phyloP scores from a whole-genome alignment of 2,888 invertebrate species.

The Xestobium rufovillosum region DNA sequence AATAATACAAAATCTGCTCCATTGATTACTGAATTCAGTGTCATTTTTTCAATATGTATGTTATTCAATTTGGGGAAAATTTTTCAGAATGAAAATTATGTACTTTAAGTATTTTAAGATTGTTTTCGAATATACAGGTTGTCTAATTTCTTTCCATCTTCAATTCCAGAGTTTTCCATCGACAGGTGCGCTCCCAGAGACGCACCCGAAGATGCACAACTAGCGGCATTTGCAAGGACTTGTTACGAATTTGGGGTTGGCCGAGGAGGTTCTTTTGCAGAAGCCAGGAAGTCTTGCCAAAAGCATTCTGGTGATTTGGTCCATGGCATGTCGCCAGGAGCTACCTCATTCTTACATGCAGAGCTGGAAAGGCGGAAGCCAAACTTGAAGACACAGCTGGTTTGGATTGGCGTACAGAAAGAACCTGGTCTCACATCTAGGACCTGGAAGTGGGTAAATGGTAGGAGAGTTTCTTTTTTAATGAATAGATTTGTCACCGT shows the following conservation, averaged over 20 bases:
- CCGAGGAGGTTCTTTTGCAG: slow-evolving; percentile 74
- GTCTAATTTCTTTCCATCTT: too few relatives aligned
- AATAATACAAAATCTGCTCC: too few relatives aligned
- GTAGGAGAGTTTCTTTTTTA: slow-evolving; percentile 48
- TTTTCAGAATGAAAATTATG: too few relatives aligned
- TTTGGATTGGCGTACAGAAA: slow-evolving; percentile 88
- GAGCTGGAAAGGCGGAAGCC: slow-evolving; percentile 75
- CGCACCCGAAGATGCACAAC: slow-evolving; percentile 68
- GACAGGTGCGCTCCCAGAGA: slow-evolving; percentile 72
- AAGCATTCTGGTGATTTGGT: slow-evolving; percentile 60
- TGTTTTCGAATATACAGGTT: too few relatives aligned
- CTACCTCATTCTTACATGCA: slow-evolving; percentile 62
- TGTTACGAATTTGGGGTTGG: slow-evolving; percentile 85
- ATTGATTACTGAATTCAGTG: too few relatives aligned
- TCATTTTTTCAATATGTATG: too few relatives aligned
- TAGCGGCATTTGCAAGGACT: slow-evolving; percentile 75
- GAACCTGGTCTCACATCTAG: slow-evolving; percentile 75
- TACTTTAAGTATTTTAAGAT: too few relatives aligned
- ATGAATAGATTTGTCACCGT: slow-evolving; percentile 8
- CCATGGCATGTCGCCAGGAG: slow-evolving; percentile 51
- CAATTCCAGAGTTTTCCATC: slow-evolving; percentile 71
- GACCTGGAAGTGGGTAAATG: slow-evolving; percentile 87
- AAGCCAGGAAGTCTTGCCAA: slow-evolving; percentile 69
- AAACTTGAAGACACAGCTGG: slow-evolving; percentile 73
- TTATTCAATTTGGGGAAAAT: too few relatives aligned